These are phyloP conservation scores for Brachyhypopomus occidentalis DNA, from an alignment of 2,113 vertebrate species.

Conservation along the genomic window DNA sequence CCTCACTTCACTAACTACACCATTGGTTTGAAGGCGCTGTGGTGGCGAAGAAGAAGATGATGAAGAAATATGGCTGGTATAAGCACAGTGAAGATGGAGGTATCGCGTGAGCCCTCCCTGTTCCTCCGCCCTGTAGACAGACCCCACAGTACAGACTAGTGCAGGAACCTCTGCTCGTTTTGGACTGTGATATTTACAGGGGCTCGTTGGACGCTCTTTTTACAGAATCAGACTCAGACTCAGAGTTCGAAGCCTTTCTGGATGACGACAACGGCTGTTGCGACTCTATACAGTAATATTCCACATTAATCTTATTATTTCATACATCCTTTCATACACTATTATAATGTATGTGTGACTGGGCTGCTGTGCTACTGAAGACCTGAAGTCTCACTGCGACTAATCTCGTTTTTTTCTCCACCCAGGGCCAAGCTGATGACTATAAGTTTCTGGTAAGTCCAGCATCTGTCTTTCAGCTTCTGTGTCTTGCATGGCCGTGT, in stretches of 20 bases:
- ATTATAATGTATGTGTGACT: not conserved
- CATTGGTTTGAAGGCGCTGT: constrained; percentile 60
- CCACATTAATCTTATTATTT: not conserved
- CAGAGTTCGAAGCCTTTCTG: constrained; percentile 71
- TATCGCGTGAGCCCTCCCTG: not conserved
- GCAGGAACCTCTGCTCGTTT: not conserved
- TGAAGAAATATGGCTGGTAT: constrained; percentile 82
- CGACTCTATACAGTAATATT: constrained; percentile 73
- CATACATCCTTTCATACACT: not conserved
- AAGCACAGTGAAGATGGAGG: constrained; percentile 77
- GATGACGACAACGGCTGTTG: constrained; percentile 77
- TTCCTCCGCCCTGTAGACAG: no score
- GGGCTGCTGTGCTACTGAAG: not conserved
- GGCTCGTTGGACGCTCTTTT: constrained; percentile 14
- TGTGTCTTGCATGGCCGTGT: not conserved
- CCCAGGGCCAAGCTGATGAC: constrained; percentile 77
- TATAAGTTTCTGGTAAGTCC: constrained; percentile 77
- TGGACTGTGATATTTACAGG: not conserved
- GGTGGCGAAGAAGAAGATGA: constrained; percentile 80
- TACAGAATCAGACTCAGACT: constrained; percentile 75
- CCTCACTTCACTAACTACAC: not conserved
- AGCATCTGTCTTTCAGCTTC: not conserved
- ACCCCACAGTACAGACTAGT: no score
- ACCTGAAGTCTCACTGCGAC: not conserved
- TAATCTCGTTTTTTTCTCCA: constrained; percentile 16